phyloP scores from a whole-genome alignment of 1,140 invertebrate genomes.

The Neodiprion virginianus region DNA sequence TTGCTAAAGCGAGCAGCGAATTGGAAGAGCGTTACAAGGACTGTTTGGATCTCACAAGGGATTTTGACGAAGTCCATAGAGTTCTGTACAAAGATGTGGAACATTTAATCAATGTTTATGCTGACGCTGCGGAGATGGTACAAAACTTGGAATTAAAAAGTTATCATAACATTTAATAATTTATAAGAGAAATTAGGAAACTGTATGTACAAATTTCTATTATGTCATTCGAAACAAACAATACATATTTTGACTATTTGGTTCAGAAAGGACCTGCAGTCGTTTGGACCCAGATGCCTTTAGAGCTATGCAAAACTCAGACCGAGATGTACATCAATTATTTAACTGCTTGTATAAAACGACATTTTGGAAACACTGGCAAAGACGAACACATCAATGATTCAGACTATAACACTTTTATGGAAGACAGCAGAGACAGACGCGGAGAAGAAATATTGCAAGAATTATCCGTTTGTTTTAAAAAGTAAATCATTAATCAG shows the following conservation, averaged over 20 bases:
- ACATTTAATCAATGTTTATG: constrained; percentile 43
- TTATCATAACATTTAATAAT: not conserved
- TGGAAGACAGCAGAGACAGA: constrained; percentile 36
- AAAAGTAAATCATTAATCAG: constrained; percentile 39
- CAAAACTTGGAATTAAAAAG: not conserved
- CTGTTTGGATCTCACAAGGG: constrained; percentile 38
- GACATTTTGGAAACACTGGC: constrained; percentile 37
- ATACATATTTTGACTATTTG: constrained; percentile 19
- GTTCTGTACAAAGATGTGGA: constrained; percentile 43
- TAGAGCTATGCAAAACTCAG: constrained; percentile 50
- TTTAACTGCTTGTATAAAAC: constrained; percentile 45
- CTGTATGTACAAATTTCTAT: no score
- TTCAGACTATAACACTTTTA: constrained; percentile 33
- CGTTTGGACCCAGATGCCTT: constrained; percentile 52
- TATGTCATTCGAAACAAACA: constrained; percentile 20
- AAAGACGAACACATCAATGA: constrained; percentile 25
- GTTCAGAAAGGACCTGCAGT: constrained; percentile 43
- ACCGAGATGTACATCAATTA: constrained; percentile 51
- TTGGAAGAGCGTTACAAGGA: constrained; percentile 41
- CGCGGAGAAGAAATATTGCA: constrained; percentile 37
- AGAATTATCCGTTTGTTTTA: constrained; percentile 40
- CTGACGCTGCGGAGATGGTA: constrained; percentile 47
- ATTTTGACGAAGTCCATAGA: constrained; percentile 43
- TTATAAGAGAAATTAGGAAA: no score
- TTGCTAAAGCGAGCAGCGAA: constrained; percentile 45